Percentiles rank a stretch among this genome's conserved stretches.
Conservation (phyloP, 2,888 invertebrate species). For the Opisthograptis luteolata region DNA sequence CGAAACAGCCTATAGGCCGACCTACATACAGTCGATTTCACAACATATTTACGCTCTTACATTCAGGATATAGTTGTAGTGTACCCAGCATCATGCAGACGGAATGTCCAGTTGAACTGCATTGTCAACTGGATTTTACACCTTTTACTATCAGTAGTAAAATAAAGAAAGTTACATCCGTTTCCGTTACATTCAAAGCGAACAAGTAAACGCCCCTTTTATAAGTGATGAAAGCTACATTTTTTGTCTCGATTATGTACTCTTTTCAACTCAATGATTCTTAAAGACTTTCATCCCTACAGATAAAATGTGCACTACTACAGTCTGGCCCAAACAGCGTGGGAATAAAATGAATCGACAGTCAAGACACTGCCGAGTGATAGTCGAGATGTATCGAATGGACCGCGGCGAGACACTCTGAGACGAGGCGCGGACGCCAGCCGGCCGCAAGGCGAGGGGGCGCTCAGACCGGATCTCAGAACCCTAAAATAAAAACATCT, state of each 20-base stretch:
- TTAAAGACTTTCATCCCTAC: neutral
- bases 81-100: too few relatives aligned
- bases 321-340: slow-evolving; percentile 40
- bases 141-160: too few relatives aligned
- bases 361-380: slow-evolving; percentile 17
- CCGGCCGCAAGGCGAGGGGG: slow-evolving; percentile 73
- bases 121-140: too few relatives aligned
- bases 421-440: slow-evolving; percentile 49
- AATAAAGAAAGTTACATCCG: neutral
- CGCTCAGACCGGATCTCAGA: slow-evolving; percentile 80
- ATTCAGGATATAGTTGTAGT: too few relatives aligned
- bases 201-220: neutral
- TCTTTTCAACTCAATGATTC: neutral
- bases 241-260: neutral
- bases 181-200: neutral
- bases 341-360: slow-evolving; percentile 34
- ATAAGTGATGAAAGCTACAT: neutral
- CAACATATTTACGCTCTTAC: too few relatives aligned
- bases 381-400: slow-evolving; percentile 37
- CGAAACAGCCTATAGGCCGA: too few relatives aligned
- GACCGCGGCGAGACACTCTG: slow-evolving; percentile 41
- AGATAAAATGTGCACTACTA: neutral
- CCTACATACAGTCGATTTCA: too few relatives aligned
- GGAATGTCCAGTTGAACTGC: too few relatives aligned
- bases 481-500: slow-evolving; percentile 84